These are phyloP conservation scores for Aphidius ervi DNA, from an alignment of 1,140 invertebrate genomes.

Conservation along the genomic window DNA sequence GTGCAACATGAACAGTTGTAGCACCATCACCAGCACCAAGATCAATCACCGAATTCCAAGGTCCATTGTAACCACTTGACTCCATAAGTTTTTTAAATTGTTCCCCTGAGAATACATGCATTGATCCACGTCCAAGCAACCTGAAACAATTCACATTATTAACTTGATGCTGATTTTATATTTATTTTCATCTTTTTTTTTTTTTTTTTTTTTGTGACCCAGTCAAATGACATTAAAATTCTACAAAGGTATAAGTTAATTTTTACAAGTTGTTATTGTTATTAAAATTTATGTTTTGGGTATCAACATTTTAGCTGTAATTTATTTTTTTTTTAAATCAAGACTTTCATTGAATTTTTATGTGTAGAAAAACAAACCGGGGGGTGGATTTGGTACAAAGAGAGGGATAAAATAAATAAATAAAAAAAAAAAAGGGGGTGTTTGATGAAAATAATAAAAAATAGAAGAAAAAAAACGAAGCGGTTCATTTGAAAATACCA, in stretches of 20 bases:
- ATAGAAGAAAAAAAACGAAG: conserved; percentile 25
- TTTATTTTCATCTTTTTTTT: background rate
- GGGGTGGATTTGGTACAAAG: background rate
- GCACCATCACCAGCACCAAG: conserved; percentile 89
- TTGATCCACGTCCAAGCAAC: conserved; percentile 79
- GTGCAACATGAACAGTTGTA: conserved; percentile 72
- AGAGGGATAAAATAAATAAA: background rate
- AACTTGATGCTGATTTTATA: background rate
- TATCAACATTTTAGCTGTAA: too few species aligned
- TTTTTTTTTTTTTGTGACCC: too few species aligned
- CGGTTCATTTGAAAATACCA: conserved; percentile 24
- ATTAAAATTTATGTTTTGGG: too few species aligned
- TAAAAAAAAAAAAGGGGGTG: conserved; percentile 4
- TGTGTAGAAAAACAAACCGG: conserved; percentile 2
- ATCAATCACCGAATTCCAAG: conserved; percentile 67
- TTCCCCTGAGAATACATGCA: conserved; percentile 83
- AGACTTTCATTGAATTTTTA: conserved; percentile 2
- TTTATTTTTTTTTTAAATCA: conserved; percentile 12
- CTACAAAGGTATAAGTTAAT: background rate
- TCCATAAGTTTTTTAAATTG: conserved; percentile 69
- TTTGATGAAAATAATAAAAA: conserved; percentile 1
- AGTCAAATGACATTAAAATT: too few species aligned
- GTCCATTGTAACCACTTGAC: conserved; percentile 41
- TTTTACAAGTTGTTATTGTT: background rate
- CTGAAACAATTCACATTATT: conserved; percentile 52